Conservation (phyloP, 2,888 invertebrate species). For the Byasa hedistus region DNA sequence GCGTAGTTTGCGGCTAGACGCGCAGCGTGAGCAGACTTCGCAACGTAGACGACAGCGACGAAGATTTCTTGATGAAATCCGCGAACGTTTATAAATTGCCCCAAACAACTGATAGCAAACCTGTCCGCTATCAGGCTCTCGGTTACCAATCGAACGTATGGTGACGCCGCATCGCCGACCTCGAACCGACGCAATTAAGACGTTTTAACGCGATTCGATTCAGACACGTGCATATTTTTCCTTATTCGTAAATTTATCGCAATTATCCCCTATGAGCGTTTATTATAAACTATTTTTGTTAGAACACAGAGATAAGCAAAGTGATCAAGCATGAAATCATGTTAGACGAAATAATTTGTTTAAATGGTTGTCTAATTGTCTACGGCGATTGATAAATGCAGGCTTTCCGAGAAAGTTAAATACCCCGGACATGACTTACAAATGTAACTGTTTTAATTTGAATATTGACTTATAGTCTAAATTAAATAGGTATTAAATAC, state of each 20-base stretch:
- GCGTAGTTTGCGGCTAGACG: constrained; percentile 41
- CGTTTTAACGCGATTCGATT: constrained; percentile 74
- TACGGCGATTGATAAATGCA: constrained; percentile 43
- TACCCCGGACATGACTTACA: constrained; percentile 43
- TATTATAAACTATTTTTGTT: constrained; percentile 61
- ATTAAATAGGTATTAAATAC: constrained; percentile 9
- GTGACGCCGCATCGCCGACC: constrained; percentile 50
- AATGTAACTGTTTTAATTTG: constrained; percentile 3
- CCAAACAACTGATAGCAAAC: constrained; percentile 45
- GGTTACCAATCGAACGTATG: constrained; percentile 53
- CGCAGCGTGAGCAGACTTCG: not conserved
- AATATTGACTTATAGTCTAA: not conserved
- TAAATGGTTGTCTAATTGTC: constrained; percentile 31
- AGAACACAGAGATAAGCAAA: constrained; percentile 55
- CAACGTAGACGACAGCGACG: constrained; percentile 4
- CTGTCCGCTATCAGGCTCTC: constrained; percentile 55
- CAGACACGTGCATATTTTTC: constrained; percentile 74
- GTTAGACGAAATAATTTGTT: constrained; percentile 48
- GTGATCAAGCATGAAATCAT: constrained; percentile 64
- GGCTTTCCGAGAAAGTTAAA: constrained; percentile 38
- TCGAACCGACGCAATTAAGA: constrained; percentile 71
- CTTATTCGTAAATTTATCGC: constrained; percentile 69
- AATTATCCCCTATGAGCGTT: constrained; percentile 70
- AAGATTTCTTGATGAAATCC: constrained; percentile 4
- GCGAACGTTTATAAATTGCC: constrained; percentile 27